phyloP scores from a whole-genome alignment of 2,113 vertebrate genomes.

The Pogonocichla stellata region DNA sequence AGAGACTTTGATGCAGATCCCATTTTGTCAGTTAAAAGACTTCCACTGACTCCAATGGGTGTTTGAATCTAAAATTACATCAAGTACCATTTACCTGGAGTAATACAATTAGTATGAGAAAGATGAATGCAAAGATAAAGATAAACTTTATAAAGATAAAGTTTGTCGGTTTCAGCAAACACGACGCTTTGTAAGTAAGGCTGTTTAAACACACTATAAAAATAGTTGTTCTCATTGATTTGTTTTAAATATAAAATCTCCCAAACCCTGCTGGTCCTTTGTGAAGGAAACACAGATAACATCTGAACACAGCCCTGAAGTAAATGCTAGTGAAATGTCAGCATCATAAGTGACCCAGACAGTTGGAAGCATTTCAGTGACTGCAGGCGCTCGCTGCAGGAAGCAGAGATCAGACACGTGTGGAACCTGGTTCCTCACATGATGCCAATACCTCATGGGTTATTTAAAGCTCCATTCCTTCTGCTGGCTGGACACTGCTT shows the following conservation, averaged over 20 bases:
- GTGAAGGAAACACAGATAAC: background rate
- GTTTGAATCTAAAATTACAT: constrained; percentile 42
- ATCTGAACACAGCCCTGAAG: background rate
- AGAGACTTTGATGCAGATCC: constrained; percentile 7
- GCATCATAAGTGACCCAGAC: background rate
- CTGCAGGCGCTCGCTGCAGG: background rate
- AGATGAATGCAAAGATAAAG: background rate
- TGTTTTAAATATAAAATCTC: constrained; percentile 8
- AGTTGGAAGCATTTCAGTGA: background rate
- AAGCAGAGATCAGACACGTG: background rate
- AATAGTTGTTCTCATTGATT: constrained; percentile 22
- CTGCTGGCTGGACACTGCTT: background rate
- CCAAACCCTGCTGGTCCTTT: background rate
- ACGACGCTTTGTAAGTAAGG: background rate
- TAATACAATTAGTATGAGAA: background rate
- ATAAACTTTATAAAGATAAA: background rate
- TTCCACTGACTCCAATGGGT: constrained; percentile 37
- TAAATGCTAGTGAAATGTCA: background rate
- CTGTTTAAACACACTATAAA: background rate
- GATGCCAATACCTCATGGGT: background rate
- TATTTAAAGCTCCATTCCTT: background rate
- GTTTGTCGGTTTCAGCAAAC: background rate
- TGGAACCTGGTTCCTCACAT: background rate
- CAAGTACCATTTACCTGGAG: background rate
- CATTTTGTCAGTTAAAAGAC: constrained; percentile 43